Evolutionary conservation across 2,113 vertebrate species (phyloP).

Genomic region (Hoplias malabaricus): DNA sequence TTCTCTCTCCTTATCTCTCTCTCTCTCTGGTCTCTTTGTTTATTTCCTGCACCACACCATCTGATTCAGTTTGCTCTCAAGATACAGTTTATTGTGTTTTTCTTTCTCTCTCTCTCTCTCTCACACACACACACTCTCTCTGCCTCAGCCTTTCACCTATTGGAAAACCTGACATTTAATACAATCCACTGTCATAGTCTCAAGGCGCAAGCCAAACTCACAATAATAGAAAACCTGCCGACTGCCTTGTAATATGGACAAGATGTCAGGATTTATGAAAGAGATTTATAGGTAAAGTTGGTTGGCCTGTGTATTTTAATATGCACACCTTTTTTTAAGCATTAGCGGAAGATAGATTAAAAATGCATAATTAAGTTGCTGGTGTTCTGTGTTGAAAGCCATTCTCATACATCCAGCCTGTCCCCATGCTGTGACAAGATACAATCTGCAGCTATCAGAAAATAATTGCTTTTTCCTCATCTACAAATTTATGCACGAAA

Average conservation of each 20-base stretch:
- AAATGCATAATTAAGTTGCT: conserved; percentile 27
- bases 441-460: conserved; percentile 30
- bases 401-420: not conserved
- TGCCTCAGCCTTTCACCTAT: not conserved
- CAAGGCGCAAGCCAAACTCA: not conserved
- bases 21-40: conserved; percentile 12
- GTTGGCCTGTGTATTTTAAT: too few species aligned
- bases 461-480: conserved; percentile 44
- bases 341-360: conserved; percentile 30
- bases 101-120: conserved; percentile 12
- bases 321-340: too few species aligned
- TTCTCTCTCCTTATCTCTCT: not conserved
- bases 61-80: conserved; percentile 5
- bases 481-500: conserved; percentile 33
- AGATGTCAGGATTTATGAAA: conserved; percentile 4
- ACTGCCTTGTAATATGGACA: not conserved
- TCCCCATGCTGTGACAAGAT: conserved; percentile 32
- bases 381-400: conserved; percentile 3
- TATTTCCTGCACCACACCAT: not conserved
- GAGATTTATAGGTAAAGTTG: too few species aligned
- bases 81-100: conserved; percentile 53
- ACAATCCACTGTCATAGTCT: not conserved
- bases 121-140: not conserved
- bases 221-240: not conserved
- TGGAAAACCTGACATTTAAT: conserved; percentile 19